Percentiles rank a stretch among this genome's conserved stretches.
These are phyloP conservation scores for Mustela nigripes DNA, from an alignment of 2,113 vertebrate species.

Conservation along the genomic window DNA sequence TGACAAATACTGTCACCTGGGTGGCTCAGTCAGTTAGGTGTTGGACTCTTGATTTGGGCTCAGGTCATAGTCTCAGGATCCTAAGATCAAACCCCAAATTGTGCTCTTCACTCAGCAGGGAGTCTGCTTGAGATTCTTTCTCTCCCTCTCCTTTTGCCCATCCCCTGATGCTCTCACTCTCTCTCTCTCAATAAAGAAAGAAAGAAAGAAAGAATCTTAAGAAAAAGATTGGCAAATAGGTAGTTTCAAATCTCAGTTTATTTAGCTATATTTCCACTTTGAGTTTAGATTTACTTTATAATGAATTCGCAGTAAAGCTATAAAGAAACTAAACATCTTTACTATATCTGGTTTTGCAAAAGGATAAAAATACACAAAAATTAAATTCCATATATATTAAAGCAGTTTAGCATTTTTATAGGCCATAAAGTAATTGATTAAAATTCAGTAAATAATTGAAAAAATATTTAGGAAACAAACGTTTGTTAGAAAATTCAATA, in stretches of 20 bases:
- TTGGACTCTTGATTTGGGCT: background rate
- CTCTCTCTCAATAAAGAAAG: no score
- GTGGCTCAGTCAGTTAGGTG: background rate
- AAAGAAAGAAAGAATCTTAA: background rate
- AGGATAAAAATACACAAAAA: constrained; percentile 44
- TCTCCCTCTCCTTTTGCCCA: background rate
- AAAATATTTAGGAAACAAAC: background rate
- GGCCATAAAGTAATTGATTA: background rate
- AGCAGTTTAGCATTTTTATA: background rate
- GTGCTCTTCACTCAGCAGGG: background rate
- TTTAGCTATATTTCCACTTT: constrained; percentile 65
- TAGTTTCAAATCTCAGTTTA: constrained; percentile 75
- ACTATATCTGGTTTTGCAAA: constrained; percentile 9
- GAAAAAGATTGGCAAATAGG: constrained; percentile 69
- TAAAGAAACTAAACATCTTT: constrained; percentile 61
- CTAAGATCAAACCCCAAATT: background rate
- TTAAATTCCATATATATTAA: background rate
- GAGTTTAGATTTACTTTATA: constrained; percentile 63
- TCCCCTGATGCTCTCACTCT: background rate
- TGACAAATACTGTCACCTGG: constrained; percentile 64
- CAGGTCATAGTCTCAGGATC: background rate
- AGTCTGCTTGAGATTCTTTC: background rate
- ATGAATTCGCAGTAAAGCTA: constrained; percentile 48
- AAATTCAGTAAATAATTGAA: background rate
- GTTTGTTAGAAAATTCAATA: background rate